Evolutionary conservation across 2,888 invertebrate genomes (phyloP), one percentile per base, ranked within the genome.

Genomic region (Amblyteles armatorius): DNA sequence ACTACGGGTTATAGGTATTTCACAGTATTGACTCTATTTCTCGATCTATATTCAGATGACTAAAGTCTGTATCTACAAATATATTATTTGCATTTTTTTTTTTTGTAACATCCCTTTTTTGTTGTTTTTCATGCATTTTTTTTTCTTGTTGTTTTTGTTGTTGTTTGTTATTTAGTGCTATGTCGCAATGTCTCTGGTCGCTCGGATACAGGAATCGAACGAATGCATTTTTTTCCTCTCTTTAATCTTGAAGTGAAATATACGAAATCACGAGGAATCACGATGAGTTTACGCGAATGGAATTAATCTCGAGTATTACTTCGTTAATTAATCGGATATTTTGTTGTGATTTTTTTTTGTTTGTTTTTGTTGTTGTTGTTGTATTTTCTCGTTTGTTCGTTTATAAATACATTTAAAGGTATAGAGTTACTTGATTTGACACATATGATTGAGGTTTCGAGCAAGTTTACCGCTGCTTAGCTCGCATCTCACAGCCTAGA

Each of bases 381-480:
- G 44, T 81, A 55, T 85, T 82, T 72, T 60, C 65, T 79, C 33
- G 57, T 78, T 72, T 48, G 69, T 79, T 73, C 69, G 73, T 83
- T 88, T 88, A 90, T 88, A 90, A 89, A 90, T 91, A 90, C 88
- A 88, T 89, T 90, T 90, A 88, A 91, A 90, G 89, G 89, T 91
- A 91, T 73, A 85, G 89, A 90, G 84, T 90, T 91, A 91, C 88
- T 92, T 93, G 91, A 92, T 93, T 93, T 93, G 93, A 93, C 93
- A 93, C 93, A 93, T 92, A 91, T 92, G 92, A 93, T 93, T 93
- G 92, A 93, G 93, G 93, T 93, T 90, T 93, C 92, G 93, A 93
- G 93, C 92, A 92, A 92, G 89, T 91, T 89, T 88, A 90, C 90
- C 88, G 91, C 91, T 91, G 92, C 91, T 91, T 92, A 92, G 91